Evolutionary conservation across 2,888 invertebrate species (phyloP), one percentile per base, ranked within the genome.

Genomic region (Troglohyphantes excavatus): DNA sequence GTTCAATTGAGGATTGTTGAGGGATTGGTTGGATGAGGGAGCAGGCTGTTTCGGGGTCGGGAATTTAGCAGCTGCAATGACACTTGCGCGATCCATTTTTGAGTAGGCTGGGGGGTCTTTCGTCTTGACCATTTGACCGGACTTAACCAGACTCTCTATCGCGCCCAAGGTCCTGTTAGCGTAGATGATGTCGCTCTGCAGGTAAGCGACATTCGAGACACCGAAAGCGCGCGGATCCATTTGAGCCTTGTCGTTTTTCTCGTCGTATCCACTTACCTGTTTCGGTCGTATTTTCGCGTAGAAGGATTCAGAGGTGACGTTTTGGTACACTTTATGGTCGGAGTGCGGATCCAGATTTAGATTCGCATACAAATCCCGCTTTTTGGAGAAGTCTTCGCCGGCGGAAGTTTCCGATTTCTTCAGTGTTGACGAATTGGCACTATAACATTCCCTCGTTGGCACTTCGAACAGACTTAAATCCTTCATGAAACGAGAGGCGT

Each of bases 11-110:
- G 79, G 7, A 9, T 46, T 46, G 46, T 43, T 33, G 6, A 68
- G 27, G 3, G 65, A n/a, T 7, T 70, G 43, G 17, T 26, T 68
- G 19, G 61, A 11, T 13, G 83, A 63, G 23, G 78, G 46, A 26
- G 33, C 65, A 61, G 81, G 70, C 59, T 89, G 86, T 43, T 90
- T 91, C 2, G 85, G 85, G 11, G 90, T 79, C n/a, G 73, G 76
- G 70, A 83, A 95, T 95, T 75, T 95, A 96, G 92, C 96, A 96
- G 11, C 94, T 97, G 33, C 95, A 96, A 70, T 0, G 97, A 98
- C 92, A 97, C 97, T 0, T 94, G 98, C 91, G 96, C 97, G 21
- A 96, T 98, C 33, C 97, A 97, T 88, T 68, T 90, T 88, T 19
- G 79, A 29, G 76, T 82, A 91, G 2, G 83, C 81, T n/a, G 90